phyloP scores from a whole-genome alignment of 2,888 invertebrate species.

The Mythimna albipuncta region DNA sequence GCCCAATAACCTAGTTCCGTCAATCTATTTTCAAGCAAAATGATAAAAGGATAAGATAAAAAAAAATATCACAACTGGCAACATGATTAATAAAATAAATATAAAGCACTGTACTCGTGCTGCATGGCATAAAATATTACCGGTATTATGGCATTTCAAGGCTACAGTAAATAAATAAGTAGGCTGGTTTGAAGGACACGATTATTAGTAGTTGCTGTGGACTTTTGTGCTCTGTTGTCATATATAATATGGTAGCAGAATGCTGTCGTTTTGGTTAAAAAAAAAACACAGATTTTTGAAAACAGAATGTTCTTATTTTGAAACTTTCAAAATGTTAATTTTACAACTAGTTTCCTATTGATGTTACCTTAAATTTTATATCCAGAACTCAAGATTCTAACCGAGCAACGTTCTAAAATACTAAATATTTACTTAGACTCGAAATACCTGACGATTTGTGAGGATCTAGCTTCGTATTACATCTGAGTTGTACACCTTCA shows the following conservation, averaged over 20 bases:
- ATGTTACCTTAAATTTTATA: background rate
- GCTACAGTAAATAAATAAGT: constrained; percentile 35
- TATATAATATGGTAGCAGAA: constrained; percentile 7
- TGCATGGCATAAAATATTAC: constrained; percentile 17
- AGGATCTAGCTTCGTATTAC: background rate
- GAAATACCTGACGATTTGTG: background rate
- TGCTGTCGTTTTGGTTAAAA: constrained; percentile 7
- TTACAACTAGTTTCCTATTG: background rate
- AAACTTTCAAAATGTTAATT: background rate
- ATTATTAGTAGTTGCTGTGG: constrained; percentile 13
- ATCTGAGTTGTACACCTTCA: background rate
- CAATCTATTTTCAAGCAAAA: constrained; percentile 54
- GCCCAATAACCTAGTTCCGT: constrained; percentile 63
- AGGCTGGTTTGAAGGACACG: constrained; percentile 34
- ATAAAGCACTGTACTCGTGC: constrained; percentile 22
- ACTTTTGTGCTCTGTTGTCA: constrained; percentile 18
- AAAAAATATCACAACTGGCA: constrained; percentile 36
- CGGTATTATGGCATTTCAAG: constrained; percentile 26
- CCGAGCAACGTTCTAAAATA: constrained; percentile 6
- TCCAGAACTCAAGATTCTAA: background rate
- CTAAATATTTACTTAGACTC: background rate
- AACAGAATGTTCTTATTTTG: background rate
- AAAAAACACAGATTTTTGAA: background rate
- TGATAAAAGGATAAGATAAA: constrained; percentile 58
- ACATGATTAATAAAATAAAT: constrained; percentile 44